phyloP scores from a whole-genome alignment of 2,797 vertebrate species.

The Micromesistius poutassou region DNA sequence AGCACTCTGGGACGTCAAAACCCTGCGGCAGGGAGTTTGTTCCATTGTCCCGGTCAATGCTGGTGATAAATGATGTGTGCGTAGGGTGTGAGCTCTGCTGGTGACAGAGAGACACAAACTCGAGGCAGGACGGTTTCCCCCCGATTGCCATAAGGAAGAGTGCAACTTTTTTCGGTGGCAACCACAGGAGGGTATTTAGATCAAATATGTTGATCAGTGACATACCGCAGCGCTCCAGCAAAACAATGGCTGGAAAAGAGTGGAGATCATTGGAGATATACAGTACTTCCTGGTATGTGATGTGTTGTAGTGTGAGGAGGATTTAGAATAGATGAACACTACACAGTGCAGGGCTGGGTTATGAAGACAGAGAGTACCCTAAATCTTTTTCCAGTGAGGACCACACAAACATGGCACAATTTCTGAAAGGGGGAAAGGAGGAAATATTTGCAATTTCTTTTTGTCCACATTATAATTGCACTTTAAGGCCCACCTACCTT shows the following conservation, averaged over 20 bases:
- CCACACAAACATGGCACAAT: too few species aligned
- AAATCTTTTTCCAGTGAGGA: background rate
- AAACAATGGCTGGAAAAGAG: background rate
- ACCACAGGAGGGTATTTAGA: background rate
- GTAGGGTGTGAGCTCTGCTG: too few species aligned
- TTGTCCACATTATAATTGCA: background rate
- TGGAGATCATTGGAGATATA: background rate
- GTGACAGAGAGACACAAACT: too few species aligned
- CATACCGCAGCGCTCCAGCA: too few species aligned
- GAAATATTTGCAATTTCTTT: background rate
- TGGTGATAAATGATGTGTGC: background rate
- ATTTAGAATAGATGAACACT: too few species aligned
- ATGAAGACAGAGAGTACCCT: too few species aligned
- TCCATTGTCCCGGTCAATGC: background rate
- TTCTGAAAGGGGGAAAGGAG: background rate
- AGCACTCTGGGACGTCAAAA: background rate
- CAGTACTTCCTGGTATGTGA: background rate
- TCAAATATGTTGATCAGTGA: background rate
- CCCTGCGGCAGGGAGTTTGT: background rate
- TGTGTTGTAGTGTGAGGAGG: background rate
- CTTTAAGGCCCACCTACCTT: background rate
- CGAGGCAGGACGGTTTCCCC: too few species aligned
- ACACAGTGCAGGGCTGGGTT: too few species aligned
- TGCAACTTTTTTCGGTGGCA: too few species aligned
- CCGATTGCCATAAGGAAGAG: too few species aligned